A percentile compares a stretch with the other conserved stretches of the same genome.
Conservation (phyloP, 2,797 vertebrate species). For the Bradypodion pumilum region DNA sequence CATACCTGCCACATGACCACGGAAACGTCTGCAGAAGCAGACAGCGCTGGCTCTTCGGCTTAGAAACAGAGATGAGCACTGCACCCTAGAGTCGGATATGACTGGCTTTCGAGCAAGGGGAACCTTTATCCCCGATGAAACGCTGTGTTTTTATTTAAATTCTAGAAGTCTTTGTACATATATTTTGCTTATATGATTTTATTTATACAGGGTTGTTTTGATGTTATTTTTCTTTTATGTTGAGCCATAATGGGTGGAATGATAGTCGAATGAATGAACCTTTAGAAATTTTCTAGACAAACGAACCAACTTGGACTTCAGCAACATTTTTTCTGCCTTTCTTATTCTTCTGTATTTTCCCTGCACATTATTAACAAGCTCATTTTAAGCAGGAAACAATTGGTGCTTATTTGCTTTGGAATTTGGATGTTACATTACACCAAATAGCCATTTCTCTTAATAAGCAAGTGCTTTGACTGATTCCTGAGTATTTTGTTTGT, state of each 20-base stretch:
- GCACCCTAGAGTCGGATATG: too few relatives aligned
- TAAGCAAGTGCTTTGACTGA: background rate
- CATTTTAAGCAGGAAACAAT: conserved; percentile 11
- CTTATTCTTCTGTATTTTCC: background rate
- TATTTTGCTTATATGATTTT: too few relatives aligned
- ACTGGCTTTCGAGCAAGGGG: too few relatives aligned
- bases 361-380: conserved; percentile 7
- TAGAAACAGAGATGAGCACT: too few relatives aligned
- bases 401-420: background rate
- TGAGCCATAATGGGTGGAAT: too few relatives aligned
- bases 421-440: background rate
- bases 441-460: background rate
- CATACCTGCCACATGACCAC: too few relatives aligned
- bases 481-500: background rate
- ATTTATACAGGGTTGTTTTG: too few relatives aligned
- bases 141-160: background rate
- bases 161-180: background rate
- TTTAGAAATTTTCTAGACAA: too few relatives aligned
- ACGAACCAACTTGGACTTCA: background rate
- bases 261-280: too few relatives aligned
- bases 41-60: too few relatives aligned
- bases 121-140: background rate
- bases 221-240: too few relatives aligned
- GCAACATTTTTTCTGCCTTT: background rate
- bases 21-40: too few relatives aligned